Evolutionary conservation across 2,113 vertebrate species (phyloP), one percentile per base, ranked within the genome.

Genomic region (Catharus minimus): DNA sequence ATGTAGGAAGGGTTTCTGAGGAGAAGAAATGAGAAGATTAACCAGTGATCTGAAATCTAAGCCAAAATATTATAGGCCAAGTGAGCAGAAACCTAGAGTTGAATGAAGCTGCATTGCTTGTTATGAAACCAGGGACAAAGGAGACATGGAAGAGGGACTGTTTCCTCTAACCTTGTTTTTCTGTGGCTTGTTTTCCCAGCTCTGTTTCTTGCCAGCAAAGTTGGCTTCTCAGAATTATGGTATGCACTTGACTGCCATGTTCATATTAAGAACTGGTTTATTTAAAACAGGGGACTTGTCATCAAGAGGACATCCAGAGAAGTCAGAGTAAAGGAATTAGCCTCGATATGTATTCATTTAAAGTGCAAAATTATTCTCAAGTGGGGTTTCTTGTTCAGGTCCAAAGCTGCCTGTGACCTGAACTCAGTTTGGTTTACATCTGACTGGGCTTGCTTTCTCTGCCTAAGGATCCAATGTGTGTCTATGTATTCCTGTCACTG

Each of bases 81-180:
- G 47, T 4, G 13, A 91, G 33, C 53, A 91, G 72, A 90, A 88
- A 65, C 61, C 20, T 72, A 4, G 41, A 65, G 46, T 6, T 67
- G 44, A 68, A 83, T 13, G 0, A 41, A 71, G 43, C 28, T 27
- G 3, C 0, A 1, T 39, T 86, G 44, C 56, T 80, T 65, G 22
- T 89, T 92, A 77, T n/a, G 82, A 92, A 93, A 89, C 53, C 57
- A 49, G 56, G 93, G 88, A 49, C 73, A 69, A 95, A 86, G 92
- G 68, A 89, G 60, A 53, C 8, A 3, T 18, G 50, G 49, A 81
- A 28, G 33, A 72, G 27, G 28, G 38, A 68, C 57, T 57, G 11
- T 49, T 72, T 46, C n/a, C 27, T 78, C 62, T 28, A 41, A 39
- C n/a, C 62, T 49, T 75, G 41, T 61, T 47, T 33, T 93, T 46